Evolutionary conservation across 2,888 invertebrate genomes (phyloP).

Genomic region (Dromius quadrimaculatus): DNA sequence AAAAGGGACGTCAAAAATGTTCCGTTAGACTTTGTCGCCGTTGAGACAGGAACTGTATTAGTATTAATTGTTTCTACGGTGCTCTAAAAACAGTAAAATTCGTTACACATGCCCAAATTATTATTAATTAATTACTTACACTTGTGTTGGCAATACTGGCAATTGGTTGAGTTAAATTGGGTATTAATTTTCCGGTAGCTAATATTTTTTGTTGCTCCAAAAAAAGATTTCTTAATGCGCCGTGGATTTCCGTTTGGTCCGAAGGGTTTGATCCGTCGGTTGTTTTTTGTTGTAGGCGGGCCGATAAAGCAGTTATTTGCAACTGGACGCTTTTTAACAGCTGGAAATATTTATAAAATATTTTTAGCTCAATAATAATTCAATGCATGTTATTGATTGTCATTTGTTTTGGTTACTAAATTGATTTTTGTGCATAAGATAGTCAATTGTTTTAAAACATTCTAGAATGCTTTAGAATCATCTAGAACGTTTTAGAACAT

Average conservation of each 20-base stretch:
- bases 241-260: constrained; percentile 69
- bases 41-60: constrained; percentile 27
- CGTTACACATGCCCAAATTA: constrained; percentile 2
- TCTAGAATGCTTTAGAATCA: too few relatives aligned
- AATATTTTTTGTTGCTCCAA: constrained; percentile 80
- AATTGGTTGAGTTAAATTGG: constrained; percentile 67
- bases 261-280: constrained; percentile 66
- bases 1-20: constrained; percentile 39
- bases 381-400: too few relatives aligned
- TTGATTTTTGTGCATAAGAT: too few relatives aligned
- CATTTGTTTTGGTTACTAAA: too few relatives aligned
- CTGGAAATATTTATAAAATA: constrained; percentile 58
- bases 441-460: too few relatives aligned
- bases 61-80: constrained; percentile 25
- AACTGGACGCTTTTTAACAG: constrained; percentile 74
- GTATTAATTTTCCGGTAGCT: constrained; percentile 77
- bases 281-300: constrained; percentile 68
- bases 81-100: constrained; percentile 35
- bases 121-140: constrained; percentile 57
- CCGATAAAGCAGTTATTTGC: constrained; percentile 76
- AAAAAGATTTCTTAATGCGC: constrained; percentile 72
- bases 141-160: constrained; percentile 61
- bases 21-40: constrained; percentile 37
- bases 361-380: neutral
- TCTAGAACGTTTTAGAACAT: too few relatives aligned